phyloP scores from a whole-genome alignment of 1,140 invertebrate species.

The Cheumatopsyche charites region DNA sequence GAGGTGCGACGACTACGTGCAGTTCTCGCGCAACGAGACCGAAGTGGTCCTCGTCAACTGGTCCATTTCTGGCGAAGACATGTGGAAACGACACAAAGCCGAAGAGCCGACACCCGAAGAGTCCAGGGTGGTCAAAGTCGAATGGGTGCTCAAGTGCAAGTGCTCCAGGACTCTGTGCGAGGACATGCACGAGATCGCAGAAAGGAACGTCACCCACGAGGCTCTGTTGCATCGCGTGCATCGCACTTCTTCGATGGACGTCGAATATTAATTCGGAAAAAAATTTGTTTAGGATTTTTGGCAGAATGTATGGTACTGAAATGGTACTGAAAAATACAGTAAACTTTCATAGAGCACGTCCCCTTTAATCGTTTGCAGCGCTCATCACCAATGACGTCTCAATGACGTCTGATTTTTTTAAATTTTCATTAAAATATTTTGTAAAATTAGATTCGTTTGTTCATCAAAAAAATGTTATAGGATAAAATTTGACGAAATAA shows the following conservation, averaged over 20 bases:
- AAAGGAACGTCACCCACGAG: background rate
- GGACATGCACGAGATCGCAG: background rate
- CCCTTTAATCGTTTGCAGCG: too few relatives aligned
- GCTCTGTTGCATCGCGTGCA: slow-evolving; percentile 22
- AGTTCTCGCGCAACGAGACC: slow-evolving; percentile 13
- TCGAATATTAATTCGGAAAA: background rate
- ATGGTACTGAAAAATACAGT: background rate
- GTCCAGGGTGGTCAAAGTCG: slow-evolving; percentile 28
- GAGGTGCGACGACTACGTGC: slow-evolving; percentile 27
- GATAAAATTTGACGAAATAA: too few relatives aligned
- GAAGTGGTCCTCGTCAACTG: slow-evolving; percentile 29
- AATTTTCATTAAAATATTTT: too few relatives aligned
- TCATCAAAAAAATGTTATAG: too few relatives aligned
- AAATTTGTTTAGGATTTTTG: background rate
- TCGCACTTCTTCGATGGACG: background rate
- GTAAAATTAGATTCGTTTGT: too few relatives aligned
- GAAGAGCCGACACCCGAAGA: background rate
- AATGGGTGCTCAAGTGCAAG: slow-evolving; percentile 42
- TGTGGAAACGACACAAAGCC: slow-evolving; percentile 7
- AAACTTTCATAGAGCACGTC: too few relatives aligned
- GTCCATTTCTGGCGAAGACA: slow-evolving; percentile 25
- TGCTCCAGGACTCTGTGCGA: slow-evolving; percentile 28
- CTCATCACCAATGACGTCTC: too few relatives aligned
- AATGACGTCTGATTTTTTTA: too few relatives aligned
- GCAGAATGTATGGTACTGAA: background rate